Evolutionary conservation across 1,140 invertebrate species (phyloP).

Genomic region (Magallana gigas): DNA sequence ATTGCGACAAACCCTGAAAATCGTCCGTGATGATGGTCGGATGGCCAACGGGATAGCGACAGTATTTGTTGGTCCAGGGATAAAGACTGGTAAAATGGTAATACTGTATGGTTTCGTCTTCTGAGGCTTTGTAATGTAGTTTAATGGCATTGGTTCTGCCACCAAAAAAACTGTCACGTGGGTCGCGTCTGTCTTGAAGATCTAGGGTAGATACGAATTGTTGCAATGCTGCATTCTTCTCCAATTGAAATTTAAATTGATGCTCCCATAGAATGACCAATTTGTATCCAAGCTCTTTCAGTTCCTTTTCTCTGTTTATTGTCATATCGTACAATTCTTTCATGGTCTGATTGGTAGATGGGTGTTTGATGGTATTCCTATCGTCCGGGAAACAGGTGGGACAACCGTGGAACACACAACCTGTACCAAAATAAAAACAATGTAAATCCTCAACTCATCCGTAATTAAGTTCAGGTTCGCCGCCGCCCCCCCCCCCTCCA

Average conservation of each 20-base stretch:
- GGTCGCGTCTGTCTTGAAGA: conserved; percentile 34
- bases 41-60: conserved; percentile 45
- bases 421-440: background rate
- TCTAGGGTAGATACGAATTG: conserved; percentile 26
- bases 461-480: background rate
- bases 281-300: conserved; percentile 18
- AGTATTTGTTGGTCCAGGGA: conserved; percentile 46
- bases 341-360: conserved; percentile 41
- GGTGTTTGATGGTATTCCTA: conserved; percentile 28
- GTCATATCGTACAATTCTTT: conserved; percentile 47
- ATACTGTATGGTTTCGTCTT: conserved; percentile 46
- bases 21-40: conserved; percentile 42
- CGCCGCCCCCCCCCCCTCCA: conserved; percentile 18
- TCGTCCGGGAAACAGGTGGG: conserved; percentile 39
- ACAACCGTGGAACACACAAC: conserved; percentile 53
- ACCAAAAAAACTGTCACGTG: conserved; percentile 51
- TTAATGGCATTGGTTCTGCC: conserved; percentile 50
- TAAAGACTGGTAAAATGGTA: conserved; percentile 52
- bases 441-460: no score
- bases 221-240: conserved; percentile 2
- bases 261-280: conserved; percentile 40
- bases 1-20: conserved; percentile 27
- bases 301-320: conserved; percentile 19
- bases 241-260: conserved; percentile 33
- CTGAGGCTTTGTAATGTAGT: conserved; percentile 12